Conservation (phyloP, 2,888 invertebrate genomes). For the Lasiommata megera region DNA sequence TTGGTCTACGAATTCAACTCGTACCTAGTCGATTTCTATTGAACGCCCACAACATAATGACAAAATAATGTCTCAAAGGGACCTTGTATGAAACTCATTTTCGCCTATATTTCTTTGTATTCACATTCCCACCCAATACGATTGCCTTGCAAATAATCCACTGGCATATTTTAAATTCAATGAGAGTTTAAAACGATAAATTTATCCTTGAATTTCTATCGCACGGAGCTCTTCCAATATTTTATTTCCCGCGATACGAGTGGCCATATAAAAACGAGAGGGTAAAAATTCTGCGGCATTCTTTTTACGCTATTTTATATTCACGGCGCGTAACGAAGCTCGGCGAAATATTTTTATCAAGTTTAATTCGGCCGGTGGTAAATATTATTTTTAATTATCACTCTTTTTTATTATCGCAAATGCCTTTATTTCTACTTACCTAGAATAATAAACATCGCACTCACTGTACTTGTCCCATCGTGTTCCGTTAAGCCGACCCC, state of each 20-base stretch:
- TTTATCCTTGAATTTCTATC: background rate
- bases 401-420: background rate
- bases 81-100: background rate
- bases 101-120: background rate
- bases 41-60: too few species aligned
- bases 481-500: too few species aligned
- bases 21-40: too few species aligned
- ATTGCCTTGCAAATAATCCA: background rate
- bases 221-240: background rate
- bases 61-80: background rate
- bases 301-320: background rate
- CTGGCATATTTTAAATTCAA: background rate
- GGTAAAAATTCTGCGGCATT: background rate
- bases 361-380: background rate
- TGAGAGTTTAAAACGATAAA: background rate
- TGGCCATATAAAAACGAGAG: background rate
- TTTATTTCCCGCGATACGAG: constrained; percentile 1
- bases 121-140: background rate
- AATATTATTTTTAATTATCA: background rate
- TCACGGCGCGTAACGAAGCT: background rate
- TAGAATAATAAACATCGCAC: background rate
- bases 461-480: too few species aligned
- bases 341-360: constrained; percentile 2
- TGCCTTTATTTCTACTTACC: background rate
- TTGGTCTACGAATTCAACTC: too few species aligned